A percentile compares a stretch with the other conserved stretches of the same genome.
phyloP scores from a whole-genome alignment of 64 coral and sea anemone genomes.

The Cladopsammia gracilis region DNA sequence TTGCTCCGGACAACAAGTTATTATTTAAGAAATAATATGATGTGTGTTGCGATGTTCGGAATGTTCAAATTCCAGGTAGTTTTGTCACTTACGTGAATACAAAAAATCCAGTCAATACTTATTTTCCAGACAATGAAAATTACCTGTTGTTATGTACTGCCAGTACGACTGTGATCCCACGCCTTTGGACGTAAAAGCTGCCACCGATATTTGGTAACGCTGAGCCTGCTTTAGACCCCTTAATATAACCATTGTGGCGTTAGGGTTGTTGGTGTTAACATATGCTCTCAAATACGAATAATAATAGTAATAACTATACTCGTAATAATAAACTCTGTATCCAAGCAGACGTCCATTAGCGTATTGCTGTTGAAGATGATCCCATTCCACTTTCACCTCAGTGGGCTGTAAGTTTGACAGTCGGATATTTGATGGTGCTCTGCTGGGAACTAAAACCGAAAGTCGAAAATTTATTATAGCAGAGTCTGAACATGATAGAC shows the following conservation, averaged over 20 bases:
- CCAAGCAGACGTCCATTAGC: neutral
- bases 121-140: neutral
- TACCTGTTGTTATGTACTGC: neutral
- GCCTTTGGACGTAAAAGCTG: neutral
- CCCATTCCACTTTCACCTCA: neutral
- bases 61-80: no score
- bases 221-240: neutral
- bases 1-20: no score
- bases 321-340: neutral
- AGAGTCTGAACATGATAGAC: no score
- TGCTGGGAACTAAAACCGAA: neutral
- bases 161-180: neutral
- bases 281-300: neutral
- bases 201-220: neutral
- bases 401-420: neutral
- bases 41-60: no score
- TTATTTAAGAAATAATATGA: no score
- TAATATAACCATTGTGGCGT: neutral
- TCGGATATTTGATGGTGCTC: neutral
- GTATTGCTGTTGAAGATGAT: slow-evolving; percentile 13
- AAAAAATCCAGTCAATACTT: no score
- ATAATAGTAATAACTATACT: neutral
- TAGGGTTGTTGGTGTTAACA: neutral
- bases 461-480: neutral
- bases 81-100: no score